phyloP scores from a whole-genome alignment of 1,140 invertebrate genomes.

The Dendrolimus punctatus region DNA sequence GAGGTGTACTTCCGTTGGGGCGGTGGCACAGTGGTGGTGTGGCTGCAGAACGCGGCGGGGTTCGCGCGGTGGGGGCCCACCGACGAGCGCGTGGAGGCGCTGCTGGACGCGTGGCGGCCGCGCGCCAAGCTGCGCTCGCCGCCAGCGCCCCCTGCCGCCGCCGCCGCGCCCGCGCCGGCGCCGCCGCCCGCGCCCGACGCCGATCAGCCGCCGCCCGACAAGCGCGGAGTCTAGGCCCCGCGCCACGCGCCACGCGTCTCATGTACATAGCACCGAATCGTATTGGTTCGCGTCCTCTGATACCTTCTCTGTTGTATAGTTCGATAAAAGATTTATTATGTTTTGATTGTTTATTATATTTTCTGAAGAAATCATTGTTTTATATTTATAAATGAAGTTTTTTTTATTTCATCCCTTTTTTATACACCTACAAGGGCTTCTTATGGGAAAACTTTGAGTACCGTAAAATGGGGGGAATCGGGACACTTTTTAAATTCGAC shows the following conservation, averaged over 20 bases:
- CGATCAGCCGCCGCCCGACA: slow-evolving; percentile 3
- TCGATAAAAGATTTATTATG: slow-evolving; percentile 62
- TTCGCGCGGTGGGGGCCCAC: slow-evolving; percentile 91
- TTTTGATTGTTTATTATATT: slow-evolving; percentile 70
- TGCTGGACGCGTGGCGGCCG: slow-evolving; percentile 89
- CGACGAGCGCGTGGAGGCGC: slow-evolving; percentile 88
- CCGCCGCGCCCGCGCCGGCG: slow-evolving; percentile 40
- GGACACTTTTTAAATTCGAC: no score
- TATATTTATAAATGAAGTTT: slow-evolving; percentile 1
- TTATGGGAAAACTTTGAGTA: no score
- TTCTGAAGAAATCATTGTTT: slow-evolving; percentile 41
- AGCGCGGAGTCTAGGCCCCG: slow-evolving; percentile 1
- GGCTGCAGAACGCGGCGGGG: slow-evolving; percentile 94
- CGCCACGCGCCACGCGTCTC: neutral
- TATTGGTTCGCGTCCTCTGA: slow-evolving; percentile 38
- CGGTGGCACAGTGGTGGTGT: slow-evolving; percentile 91
- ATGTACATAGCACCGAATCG: slow-evolving; percentile 18
- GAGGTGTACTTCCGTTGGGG: slow-evolving; percentile 77
- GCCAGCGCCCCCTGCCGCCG: slow-evolving; percentile 31
- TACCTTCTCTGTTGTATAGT: slow-evolving; percentile 66
- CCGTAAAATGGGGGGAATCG: no score
- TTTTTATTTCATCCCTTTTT: slow-evolving; percentile 4
- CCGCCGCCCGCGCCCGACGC: slow-evolving; percentile 24
- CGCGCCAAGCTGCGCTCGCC: slow-evolving; percentile 76
- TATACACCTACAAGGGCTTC: no score